Evolutionary conservation across 2,888 invertebrate species (phyloP).

Genomic region (Microlaimidae sp.): DNA sequence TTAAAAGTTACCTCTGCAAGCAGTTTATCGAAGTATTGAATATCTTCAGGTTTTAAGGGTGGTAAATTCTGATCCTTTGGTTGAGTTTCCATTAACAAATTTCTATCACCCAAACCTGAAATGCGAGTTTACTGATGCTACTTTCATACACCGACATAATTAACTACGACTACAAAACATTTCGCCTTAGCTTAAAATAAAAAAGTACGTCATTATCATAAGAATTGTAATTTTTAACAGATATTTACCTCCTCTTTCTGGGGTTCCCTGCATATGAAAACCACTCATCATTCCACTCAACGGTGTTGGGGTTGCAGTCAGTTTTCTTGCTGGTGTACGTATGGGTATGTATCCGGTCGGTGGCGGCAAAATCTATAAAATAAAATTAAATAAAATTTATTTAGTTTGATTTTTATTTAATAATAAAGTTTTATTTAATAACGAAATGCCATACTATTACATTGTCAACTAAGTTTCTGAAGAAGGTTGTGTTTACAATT

Average conservation of each 20-base stretch:
- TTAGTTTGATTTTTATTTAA: no score
- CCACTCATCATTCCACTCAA: constrained; percentile 60
- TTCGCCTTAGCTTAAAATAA: no score
- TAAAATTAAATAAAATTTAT: constrained; percentile 3
- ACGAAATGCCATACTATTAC: no score
- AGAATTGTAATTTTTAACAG: not conserved
- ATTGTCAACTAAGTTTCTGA: no score
- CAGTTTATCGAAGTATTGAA: constrained; percentile 97
- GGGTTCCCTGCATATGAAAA: constrained; percentile 64
- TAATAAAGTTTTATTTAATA: no score
- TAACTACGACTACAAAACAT: no score
- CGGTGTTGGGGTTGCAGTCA: constrained; percentile 95
- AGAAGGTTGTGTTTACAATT: no score
- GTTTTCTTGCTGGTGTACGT: constrained; percentile 86
- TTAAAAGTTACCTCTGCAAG: no score
- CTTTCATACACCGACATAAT: no score
- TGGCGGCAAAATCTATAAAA: constrained; percentile 51
- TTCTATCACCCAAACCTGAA: constrained; percentile 15
- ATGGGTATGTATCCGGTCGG: constrained; percentile 89
- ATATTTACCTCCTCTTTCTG: constrained; percentile 22
- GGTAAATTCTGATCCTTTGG: constrained; percentile 86
- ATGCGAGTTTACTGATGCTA: no score
- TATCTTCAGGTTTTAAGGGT: constrained; percentile 97
- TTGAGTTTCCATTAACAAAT: constrained; percentile 56
- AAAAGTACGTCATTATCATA: no score